A percentile compares a stretch with the other conserved stretches of the same genome.
Evolutionary conservation across 2,888 invertebrate genomes (phyloP).

Genomic region (Acronicta alni): DNA sequence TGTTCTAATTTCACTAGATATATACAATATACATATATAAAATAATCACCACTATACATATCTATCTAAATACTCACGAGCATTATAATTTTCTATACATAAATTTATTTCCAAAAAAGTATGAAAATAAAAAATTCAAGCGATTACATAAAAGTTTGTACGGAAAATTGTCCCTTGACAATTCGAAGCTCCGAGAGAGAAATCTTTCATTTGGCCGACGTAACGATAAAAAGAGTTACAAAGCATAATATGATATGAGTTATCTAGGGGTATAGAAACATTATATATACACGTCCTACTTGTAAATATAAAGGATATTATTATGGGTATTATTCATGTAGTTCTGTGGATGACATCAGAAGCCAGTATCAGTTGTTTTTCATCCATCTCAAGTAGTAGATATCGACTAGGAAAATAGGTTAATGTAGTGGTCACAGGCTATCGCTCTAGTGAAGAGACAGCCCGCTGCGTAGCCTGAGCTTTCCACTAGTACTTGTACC

Average conservation of each 20-base stretch:
- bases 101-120: conserved; percentile 16
- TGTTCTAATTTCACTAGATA: conserved; percentile 4
- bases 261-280: conserved; percentile 10
- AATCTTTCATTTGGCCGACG: conserved; percentile 33
- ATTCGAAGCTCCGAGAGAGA: conserved; percentile 23
- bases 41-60: background rate
- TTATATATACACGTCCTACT: conserved; percentile 11
- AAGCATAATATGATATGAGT: conserved; percentile 14
- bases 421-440: conserved; percentile 30
- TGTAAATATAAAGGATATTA: conserved; percentile 17
- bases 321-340: conserved; percentile 25
- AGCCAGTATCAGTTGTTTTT: conserved; percentile 17
- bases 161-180: conserved; percentile 34
- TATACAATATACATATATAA: conserved; percentile 1
- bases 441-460: conserved; percentile 18
- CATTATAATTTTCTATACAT: no score
- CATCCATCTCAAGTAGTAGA: conserved; percentile 21
- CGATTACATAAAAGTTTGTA: conserved; percentile 32
- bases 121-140: conserved; percentile 40
- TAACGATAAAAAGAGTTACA: conserved; percentile 29
- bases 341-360: background rate
- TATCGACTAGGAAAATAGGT: conserved; percentile 39
- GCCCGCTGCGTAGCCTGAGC: conserved; percentile 18
- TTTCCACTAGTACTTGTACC: conserved; percentile 9
- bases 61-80: no score